Conservation (phyloP, 2,888 invertebrate genomes). For the Litoditis marina region DNA sequence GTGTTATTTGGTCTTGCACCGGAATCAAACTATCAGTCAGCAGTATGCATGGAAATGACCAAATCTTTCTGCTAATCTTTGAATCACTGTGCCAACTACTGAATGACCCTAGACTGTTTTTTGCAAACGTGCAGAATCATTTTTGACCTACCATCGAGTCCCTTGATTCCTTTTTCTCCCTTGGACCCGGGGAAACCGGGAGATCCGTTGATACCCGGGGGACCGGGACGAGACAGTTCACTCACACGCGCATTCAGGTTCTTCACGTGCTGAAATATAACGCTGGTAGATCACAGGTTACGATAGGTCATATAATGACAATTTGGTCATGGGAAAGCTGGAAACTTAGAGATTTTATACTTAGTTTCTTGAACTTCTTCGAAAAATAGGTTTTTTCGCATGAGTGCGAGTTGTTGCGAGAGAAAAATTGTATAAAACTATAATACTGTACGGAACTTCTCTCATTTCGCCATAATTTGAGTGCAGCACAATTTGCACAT, state of each 20-base stretch:
- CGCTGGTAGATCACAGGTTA: too few species aligned
- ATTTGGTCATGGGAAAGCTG: too few species aligned
- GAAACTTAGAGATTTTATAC: too few species aligned
- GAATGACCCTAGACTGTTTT: too few species aligned
- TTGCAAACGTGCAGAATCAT: not conserved
- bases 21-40: too few species aligned
- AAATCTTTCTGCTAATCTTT: too few species aligned
- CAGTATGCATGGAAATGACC: not conserved
- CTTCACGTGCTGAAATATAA: conserved; percentile 43
- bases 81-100: too few species aligned
- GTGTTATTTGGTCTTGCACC: too few species aligned
- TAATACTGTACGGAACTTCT: not conserved
- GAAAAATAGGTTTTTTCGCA: not conserved
- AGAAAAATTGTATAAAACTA: not conserved
- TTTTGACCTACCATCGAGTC: conserved; percentile 26
- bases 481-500: too few species aligned
- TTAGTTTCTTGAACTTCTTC: not conserved
- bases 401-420: not conserved
- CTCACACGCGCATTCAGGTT: conserved; percentile 46
- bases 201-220: conserved; percentile 48
- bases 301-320: too few species aligned
- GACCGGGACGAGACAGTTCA: conserved; percentile 42
- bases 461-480: not conserved
- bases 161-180: conserved; percentile 43
- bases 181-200: conserved; percentile 46